Evolutionary conservation across 2,797 vertebrate genomes (phyloP).

Genomic region (Microctenopoma steveboyesi): DNA sequence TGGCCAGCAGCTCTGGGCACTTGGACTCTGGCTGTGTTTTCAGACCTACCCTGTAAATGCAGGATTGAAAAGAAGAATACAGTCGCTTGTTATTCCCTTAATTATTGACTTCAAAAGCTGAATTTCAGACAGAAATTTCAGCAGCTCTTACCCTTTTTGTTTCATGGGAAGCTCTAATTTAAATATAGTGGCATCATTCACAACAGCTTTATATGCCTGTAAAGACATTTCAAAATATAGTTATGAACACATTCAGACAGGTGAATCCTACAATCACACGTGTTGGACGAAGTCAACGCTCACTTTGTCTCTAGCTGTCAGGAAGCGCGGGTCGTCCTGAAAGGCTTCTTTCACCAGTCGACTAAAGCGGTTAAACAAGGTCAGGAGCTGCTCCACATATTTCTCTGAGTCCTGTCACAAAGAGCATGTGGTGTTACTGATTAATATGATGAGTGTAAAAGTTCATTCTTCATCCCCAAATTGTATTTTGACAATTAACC

Average conservation of each 20-base stretch:
- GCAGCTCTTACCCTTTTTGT: constrained; percentile 93
- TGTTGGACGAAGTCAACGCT: constrained; percentile 16
- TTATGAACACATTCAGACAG: neutral
- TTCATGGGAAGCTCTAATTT: constrained; percentile 99
- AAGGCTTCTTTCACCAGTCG: constrained; percentile 98
- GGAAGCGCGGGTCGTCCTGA: constrained; percentile 97
- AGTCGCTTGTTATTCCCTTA: neutral
- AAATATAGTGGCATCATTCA: constrained; percentile 99
- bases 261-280: fast-evolving
- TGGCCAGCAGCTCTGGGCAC: constrained; percentile 98
- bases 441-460: neutral
- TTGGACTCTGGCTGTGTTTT: constrained; percentile 99
- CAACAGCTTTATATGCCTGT: constrained; percentile 98
- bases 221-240: constrained; percentile 8
- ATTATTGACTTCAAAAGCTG: neutral
- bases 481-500: neutral
- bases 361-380: constrained; percentile 98
- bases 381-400: constrained; percentile 98
- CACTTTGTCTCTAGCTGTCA: constrained; percentile 98
- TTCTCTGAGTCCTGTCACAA: constrained; percentile 94
- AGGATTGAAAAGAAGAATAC: neutral
- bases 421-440: constrained; percentile 21
- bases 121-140: neutral
- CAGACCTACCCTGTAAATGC: constrained; percentile 87
- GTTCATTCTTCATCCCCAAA: neutral